A percentile compares a stretch with the other conserved stretches of the same genome.
These are phyloP conservation scores for Leucozona laternaria DNA, from an alignment of 2,888 invertebrate species.

Conservation along the genomic window DNA sequence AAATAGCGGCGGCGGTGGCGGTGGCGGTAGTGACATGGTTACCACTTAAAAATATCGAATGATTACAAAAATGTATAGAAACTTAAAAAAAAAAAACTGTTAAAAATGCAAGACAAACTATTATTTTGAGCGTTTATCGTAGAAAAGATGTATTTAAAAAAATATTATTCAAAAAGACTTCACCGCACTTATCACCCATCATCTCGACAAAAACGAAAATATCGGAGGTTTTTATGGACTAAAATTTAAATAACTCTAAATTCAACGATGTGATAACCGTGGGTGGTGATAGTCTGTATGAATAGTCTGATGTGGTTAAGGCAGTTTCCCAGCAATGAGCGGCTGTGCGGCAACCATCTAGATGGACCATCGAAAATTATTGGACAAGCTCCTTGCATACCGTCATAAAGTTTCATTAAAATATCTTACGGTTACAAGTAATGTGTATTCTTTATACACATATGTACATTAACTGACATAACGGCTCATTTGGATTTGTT, in stretches of 20 bases:
- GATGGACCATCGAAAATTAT: slow-evolving; percentile 69
- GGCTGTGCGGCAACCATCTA: slow-evolving; percentile 14
- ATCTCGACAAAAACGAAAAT: neutral
- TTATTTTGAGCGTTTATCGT: neutral
- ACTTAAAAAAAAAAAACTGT: neutral
- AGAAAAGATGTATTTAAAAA: neutral
- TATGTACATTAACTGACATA: slow-evolving; percentile 54
- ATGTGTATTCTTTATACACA: slow-evolving; percentile 31
- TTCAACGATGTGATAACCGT: neutral
- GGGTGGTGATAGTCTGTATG: neutral
- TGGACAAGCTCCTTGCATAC: slow-evolving; percentile 73
- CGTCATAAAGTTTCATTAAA: slow-evolving; percentile 76
- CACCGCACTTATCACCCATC: neutral
- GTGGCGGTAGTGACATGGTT: neutral
- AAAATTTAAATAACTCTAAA: neutral
- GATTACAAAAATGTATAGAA: neutral
- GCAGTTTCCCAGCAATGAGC: neutral
- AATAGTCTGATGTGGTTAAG: neutral
- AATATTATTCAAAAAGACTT: neutral
- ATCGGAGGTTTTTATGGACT: neutral
- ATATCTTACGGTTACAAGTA: slow-evolving; percentile 70
- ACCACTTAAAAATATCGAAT: neutral
- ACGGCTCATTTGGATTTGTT: slow-evolving; percentile 36
- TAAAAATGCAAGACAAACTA: neutral
- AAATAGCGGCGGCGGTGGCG: neutral